Evolutionary conservation across 2,797 vertebrate species (phyloP).

Genomic region (Mus spretus): DNA sequence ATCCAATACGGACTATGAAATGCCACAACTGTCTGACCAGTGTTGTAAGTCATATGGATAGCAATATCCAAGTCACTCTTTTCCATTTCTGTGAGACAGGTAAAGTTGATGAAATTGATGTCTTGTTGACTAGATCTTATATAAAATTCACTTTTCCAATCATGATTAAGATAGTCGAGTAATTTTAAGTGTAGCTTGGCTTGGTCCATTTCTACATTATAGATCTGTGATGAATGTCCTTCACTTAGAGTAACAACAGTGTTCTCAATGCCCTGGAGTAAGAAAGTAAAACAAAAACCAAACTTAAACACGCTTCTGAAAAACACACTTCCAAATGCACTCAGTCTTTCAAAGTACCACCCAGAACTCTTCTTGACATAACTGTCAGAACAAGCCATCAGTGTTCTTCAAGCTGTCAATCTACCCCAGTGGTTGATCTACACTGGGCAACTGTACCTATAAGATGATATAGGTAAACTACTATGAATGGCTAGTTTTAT

Average conservation of each 20-base stretch:
- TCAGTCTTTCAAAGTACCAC: constrained; percentile 44
- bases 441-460: neutral
- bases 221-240: constrained; percentile 95
- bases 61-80: constrained; percentile 95
- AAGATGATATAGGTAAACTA: constrained; percentile 41
- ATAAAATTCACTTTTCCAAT: constrained; percentile 94
- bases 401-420: constrained; percentile 26
- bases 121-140: constrained; percentile 93
- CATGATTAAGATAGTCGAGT: constrained; percentile 94
- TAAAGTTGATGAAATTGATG: constrained; percentile 95
- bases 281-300: constrained; percentile 63
- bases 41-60: constrained; percentile 93
- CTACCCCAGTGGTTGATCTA: neutral
- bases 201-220: constrained; percentile 93
- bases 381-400: constrained; percentile 19
- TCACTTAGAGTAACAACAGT: constrained; percentile 89
- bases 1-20: constrained; percentile 99
- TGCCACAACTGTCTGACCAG: constrained; percentile 92
- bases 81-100: constrained; percentile 89
- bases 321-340: constrained; percentile 51
- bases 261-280: constrained; percentile 89
- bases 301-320: constrained; percentile 41
- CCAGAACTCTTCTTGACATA: constrained; percentile 49
- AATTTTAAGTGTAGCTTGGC: constrained; percentile 93
- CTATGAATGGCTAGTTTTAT: constrained; percentile 52